Evolutionary conservation across 1,140 invertebrate genomes (phyloP), one percentile per base, ranked within the genome.

Genomic region (Calliphora vicina): DNA sequence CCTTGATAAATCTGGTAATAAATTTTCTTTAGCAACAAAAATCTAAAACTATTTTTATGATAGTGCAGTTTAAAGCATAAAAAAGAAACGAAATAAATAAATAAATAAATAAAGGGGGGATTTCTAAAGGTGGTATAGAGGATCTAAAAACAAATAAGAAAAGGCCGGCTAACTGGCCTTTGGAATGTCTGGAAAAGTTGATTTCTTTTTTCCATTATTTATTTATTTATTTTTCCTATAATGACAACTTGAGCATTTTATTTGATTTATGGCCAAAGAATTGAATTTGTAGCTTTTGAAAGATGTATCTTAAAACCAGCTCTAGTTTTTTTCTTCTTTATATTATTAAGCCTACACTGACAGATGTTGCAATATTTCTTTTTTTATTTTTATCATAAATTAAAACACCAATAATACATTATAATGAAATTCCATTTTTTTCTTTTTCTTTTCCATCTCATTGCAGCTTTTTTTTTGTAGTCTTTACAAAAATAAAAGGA

Each of bases 1-100:
- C 74, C 74, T 43, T 25, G 20, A 13, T 78, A 78, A 78, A 78
- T 78, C 74, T 78, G 12, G 74, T 43, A 43, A 78, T 78, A 78
- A 78, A 43, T 78, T 78, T 67, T 67, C 20, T 67, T 23, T 20
- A 23, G 25, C n/a, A 67, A 10, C 1, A 67, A 67, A 20, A 67
- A 23, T 67, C 8, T 12, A 23, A 20, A 67, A 23, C 50, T 57
- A 57, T 57, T 57, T 57, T 57, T 6, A 67, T 67, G 61, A 23
- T 23, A 12, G 8, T 23, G 15, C 13, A 57, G 15, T 57, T 57
- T 6, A 13, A 57, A 57, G 45, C 13, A 13, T 13, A 57, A 57
- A n/a, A 57, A 57, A 57, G 17, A 17, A 15, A 17, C 15, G 1
- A n/a, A n/a, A 57, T 10, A n/a, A 17, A 15, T 57, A n/a, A n/a